These are phyloP conservation scores for Nephila pilipes DNA, from an alignment of 1,140 invertebrate species.

Conservation along the genomic window DNA sequence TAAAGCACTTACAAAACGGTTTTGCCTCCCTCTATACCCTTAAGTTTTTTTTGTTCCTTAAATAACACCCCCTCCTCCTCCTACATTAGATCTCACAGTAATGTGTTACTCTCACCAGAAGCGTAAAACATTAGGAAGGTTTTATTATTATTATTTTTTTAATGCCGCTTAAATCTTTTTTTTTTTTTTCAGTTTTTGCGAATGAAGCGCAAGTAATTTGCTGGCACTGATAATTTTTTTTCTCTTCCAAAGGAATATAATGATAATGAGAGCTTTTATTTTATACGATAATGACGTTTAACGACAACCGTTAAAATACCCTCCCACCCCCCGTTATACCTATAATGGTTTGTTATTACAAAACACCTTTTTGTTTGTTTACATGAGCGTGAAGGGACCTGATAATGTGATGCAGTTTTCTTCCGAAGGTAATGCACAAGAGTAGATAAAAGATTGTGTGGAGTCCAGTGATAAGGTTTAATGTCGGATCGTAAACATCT, in stretches of 20 bases:
- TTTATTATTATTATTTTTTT: conserved; percentile 41
- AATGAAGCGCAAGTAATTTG: conserved; percentile 72
- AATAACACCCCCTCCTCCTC: neutral
- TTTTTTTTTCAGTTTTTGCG: conserved; percentile 20
- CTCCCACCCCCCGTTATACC: conserved; percentile 11
- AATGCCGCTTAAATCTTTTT: neutral
- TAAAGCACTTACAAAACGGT: conserved; percentile 72
- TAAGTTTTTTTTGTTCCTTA: conserved; percentile 30
- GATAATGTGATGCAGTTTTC: conserved; percentile 48
- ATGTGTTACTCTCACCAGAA: conserved; percentile 64
- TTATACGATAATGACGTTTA: conserved; percentile 67
- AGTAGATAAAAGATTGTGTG: conserved; percentile 3
- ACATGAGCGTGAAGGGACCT: conserved; percentile 56
- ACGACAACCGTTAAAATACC: conserved; percentile 52
- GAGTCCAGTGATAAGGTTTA: conserved; percentile 41
- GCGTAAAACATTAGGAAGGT: conserved; percentile 58
- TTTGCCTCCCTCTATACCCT: neutral
- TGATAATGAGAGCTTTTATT: conserved; percentile 73
- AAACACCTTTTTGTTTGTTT: conserved; percentile 69
- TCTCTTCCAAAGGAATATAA: neutral
- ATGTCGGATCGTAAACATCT: conserved; percentile 22
- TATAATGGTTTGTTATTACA: conserved; percentile 69
- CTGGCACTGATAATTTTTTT: conserved; percentile 61
- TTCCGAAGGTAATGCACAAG: neutral
- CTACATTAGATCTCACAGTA: neutral